phyloP scores from a whole-genome alignment of 2,888 invertebrate genomes.

The Tachina grossa region DNA sequence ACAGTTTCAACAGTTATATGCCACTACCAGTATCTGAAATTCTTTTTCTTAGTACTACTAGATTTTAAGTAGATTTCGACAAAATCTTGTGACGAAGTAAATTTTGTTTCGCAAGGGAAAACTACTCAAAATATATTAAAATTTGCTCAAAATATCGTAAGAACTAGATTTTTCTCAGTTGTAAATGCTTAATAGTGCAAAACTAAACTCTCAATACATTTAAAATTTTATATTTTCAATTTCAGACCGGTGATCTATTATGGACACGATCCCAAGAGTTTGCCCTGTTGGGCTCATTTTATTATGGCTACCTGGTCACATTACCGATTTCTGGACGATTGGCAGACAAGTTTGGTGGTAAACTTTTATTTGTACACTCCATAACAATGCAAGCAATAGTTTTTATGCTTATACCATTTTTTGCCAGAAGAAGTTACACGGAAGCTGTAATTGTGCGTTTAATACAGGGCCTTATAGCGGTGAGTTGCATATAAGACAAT shows the following conservation, averaged over 20 bases:
- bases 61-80: too few relatives aligned
- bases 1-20: too few relatives aligned
- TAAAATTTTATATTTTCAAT: background rate
- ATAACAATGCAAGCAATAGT: constrained; percentile 79
- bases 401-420: constrained; percentile 83
- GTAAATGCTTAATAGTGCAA: too few relatives aligned
- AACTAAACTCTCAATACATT: too few relatives aligned
- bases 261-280: constrained; percentile 85
- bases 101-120: too few relatives aligned
- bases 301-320: constrained; percentile 83
- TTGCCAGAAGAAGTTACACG: constrained; percentile 81
- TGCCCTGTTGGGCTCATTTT: constrained; percentile 84
- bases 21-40: too few relatives aligned
- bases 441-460: constrained; percentile 82
- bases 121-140: too few relatives aligned
- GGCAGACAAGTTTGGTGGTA: constrained; percentile 82
- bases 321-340: constrained; percentile 82
- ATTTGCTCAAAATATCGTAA: too few relatives aligned
- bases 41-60: too few relatives aligned
- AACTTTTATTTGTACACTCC: constrained; percentile 80
- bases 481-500: constrained; percentile 73
- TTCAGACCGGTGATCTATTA: constrained; percentile 51
- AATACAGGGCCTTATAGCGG: constrained; percentile 83
- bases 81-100: too few relatives aligned
- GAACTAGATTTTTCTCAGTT: too few relatives aligned